Percentiles rank a stretch among this genome's conserved stretches.
phyloP scores from a whole-genome alignment of 2,888 invertebrate species.

The Cylloceria caligata region DNA sequence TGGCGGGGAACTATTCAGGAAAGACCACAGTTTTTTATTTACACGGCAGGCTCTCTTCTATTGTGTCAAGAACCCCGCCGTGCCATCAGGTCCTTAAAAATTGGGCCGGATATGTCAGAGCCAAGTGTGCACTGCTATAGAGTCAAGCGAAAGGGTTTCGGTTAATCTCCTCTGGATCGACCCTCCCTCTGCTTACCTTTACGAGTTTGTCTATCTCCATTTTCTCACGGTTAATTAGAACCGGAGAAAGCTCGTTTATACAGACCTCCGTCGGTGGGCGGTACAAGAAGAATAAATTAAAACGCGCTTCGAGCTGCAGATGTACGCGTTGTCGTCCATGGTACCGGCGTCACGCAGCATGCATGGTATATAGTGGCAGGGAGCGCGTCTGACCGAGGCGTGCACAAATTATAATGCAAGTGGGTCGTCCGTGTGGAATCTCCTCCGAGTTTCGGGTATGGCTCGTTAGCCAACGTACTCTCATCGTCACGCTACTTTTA shows the following conservation, averaged over 20 bases:
- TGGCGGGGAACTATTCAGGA: too few relatives aligned
- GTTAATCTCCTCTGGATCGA: constrained; percentile 8
- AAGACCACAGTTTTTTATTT: too few relatives aligned
- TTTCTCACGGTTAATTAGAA: constrained; percentile 56
- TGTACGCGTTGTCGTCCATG: constrained; percentile 35
- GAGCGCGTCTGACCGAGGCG: constrained; percentile 50
- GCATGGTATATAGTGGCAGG: constrained; percentile 1
- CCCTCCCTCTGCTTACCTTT: constrained; percentile 7
- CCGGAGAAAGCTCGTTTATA: constrained; percentile 58
- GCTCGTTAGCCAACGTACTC: constrained; percentile 55
- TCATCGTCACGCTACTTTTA: constrained; percentile 50
- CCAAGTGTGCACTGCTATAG: too few relatives aligned
- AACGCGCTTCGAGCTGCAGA: constrained; percentile 34
- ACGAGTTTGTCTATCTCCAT: constrained; percentile 29
- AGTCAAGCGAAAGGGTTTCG: neutral
- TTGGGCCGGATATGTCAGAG: too few relatives aligned
- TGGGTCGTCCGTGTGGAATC: constrained; percentile 60
- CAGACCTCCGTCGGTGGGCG: constrained; percentile 35
- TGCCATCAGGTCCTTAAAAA: too few relatives aligned
- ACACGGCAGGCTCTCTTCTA: too few relatives aligned
- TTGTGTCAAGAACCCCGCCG: too few relatives aligned
- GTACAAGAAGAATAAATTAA: constrained; percentile 61
- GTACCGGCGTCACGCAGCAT: neutral
- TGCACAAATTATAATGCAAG: constrained; percentile 62
- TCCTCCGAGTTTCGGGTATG: constrained; percentile 37